A percentile compares a stretch with the other conserved stretches of the same genome.
These are phyloP conservation scores for Emydoidea blandingii DNA, from an alignment of 2,797 vertebrate species.

Conservation along the genomic window DNA sequence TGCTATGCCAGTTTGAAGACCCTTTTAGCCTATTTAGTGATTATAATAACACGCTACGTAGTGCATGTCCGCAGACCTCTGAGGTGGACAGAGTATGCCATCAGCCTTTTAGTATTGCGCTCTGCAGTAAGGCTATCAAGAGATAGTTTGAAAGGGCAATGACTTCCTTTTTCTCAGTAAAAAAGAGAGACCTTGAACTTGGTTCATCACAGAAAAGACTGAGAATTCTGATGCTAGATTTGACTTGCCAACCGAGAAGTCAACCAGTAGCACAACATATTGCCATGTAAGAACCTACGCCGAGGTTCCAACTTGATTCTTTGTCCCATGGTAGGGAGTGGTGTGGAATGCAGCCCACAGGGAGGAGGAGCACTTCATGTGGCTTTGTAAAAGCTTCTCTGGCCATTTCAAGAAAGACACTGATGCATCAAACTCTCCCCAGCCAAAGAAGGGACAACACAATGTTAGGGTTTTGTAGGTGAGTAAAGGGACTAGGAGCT, in stretches of 20 bases:
- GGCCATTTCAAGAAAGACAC: constrained; percentile 42
- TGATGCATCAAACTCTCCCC: neutral
- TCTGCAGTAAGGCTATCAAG: too few relatives aligned
- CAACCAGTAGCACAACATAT: neutral
- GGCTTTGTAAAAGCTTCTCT: constrained; percentile 37
- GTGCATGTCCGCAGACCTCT: neutral
- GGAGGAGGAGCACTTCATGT: constrained; percentile 29
- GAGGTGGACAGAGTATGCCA: neutral
- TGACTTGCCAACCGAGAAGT: neutral
- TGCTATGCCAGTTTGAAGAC: neutral
- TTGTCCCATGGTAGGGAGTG: constrained; percentile 11
- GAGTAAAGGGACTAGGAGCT: neutral
- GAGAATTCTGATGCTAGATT: neutral
- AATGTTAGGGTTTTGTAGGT: neutral
- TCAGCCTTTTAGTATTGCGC: neutral
- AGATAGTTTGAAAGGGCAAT: constrained; percentile 6
- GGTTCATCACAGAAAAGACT: neutral
- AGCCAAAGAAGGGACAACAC: neutral
- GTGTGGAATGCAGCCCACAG: constrained; percentile 34
- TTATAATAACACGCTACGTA: neutral
- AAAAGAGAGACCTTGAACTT: neutral
- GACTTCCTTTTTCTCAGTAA: neutral
- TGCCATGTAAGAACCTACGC: neutral
- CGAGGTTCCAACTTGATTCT: neutral
- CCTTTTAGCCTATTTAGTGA: constrained; percentile 10